phyloP scores from a whole-genome alignment of 1,140 invertebrate genomes.

The Euura saliciscinereae region DNA sequence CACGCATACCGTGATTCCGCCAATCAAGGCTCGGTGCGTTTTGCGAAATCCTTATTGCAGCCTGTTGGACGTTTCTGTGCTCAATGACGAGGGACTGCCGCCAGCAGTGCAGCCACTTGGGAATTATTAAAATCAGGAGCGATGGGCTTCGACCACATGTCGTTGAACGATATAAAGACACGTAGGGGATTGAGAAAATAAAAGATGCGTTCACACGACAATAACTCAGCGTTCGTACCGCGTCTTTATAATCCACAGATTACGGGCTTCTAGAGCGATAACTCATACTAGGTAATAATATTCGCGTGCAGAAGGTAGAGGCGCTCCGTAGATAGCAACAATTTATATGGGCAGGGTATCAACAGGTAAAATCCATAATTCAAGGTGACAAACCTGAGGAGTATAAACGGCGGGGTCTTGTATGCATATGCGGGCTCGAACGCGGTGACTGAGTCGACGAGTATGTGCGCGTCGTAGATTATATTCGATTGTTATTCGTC shows the following conservation, averaged over 20 bases:
- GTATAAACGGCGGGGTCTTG: neutral
- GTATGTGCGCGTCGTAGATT: slow-evolving; percentile 15
- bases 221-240: slow-evolving; percentile 24
- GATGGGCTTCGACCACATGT: neutral
- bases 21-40: neutral
- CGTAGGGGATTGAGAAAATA: slow-evolving; percentile 24
- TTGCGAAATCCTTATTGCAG: neutral
- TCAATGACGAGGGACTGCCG: neutral
- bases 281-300: slow-evolving; percentile 29
- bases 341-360: slow-evolving; percentile 28
- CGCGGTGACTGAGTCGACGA: neutral
- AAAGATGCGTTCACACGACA: slow-evolving; percentile 23
- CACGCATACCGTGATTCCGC: neutral
- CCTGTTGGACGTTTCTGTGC: neutral
- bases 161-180: neutral
- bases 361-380: slow-evolving; percentile 33
- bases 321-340: slow-evolving; percentile 11
- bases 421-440: neutral
- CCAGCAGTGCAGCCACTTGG: no score
- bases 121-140: neutral
- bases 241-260: slow-evolving; percentile 27
- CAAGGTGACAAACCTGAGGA: slow-evolving; percentile 25
- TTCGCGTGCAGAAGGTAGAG: neutral
- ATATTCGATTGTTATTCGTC: slow-evolving; percentile 23
- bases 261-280: slow-evolving; percentile 18